phyloP scores from a whole-genome alignment of 2,797 vertebrate genomes.

The Allochrocebus solatus region DNA sequence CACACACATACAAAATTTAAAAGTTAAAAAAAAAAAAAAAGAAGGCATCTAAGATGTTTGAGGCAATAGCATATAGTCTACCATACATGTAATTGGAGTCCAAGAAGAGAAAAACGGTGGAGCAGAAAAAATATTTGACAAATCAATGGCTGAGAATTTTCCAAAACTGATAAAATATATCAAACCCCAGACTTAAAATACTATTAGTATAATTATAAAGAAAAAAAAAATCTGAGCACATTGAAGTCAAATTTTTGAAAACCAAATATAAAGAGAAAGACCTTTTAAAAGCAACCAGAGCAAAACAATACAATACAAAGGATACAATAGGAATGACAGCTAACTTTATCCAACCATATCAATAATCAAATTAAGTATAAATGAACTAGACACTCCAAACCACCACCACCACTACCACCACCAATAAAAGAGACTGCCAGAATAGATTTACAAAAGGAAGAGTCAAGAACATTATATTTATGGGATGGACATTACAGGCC shows the following conservation, averaged over 20 bases:
- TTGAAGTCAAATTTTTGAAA: neutral
- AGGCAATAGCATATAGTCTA: neutral
- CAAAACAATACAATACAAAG: neutral
- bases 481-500: neutral
- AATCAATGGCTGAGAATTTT: neutral
- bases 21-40: neutral
- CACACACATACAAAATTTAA: neutral
- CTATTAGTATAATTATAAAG: neutral
- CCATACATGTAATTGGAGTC: neutral
- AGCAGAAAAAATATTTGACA: neutral
- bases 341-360: neutral
- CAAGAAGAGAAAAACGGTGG: neutral
- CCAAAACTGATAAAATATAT: neutral
- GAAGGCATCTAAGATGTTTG: neutral
- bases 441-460: neutral
- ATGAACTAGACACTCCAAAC: neutral
- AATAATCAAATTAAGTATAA: slow-evolving; percentile 33
- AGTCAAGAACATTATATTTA: neutral
- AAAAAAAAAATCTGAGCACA: neutral
- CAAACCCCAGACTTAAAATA: neutral
- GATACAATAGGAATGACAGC: neutral
- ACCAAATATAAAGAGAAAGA: neutral
- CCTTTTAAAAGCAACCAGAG: neutral
- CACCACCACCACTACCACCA: neutral
- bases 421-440: neutral